Conservation (phyloP, 2,113 vertebrate genomes). For the Dolichotis patagonum region DNA sequence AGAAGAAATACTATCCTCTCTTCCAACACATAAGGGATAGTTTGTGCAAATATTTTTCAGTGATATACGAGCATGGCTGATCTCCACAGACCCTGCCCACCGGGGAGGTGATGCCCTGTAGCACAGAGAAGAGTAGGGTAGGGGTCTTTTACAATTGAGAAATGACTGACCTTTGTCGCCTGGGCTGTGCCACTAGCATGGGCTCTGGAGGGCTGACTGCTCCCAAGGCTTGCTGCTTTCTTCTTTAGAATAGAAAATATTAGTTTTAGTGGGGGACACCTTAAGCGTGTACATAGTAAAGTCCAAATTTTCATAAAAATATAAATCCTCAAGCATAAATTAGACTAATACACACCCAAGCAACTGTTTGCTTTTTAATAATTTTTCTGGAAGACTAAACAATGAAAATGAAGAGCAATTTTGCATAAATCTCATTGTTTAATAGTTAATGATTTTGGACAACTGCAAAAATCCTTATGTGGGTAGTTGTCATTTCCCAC, state of each 20-base stretch:
- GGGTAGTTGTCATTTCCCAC: not conserved
- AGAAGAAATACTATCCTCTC: too few species aligned
- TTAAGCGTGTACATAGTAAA: not conserved
- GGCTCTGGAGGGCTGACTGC: conserved; percentile 47
- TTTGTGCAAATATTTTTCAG: not conserved
- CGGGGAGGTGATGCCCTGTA: not conserved
- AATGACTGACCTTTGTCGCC: conserved; percentile 66
- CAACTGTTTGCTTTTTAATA: not conserved
- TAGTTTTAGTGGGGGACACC: not conserved
- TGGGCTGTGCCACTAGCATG: not conserved
- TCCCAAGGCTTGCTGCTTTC: conserved; percentile 49
- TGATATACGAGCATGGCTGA: not conserved
- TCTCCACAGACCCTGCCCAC: not conserved
- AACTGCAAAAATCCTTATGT: not conserved
- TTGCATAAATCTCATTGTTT: not conserved
- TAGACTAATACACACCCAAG: not conserved
- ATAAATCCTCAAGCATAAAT: conserved; percentile 24
- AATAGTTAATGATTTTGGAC: not conserved
- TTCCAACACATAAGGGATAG: not conserved
- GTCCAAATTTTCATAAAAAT: conserved; percentile 3
- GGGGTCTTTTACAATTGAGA: not conserved
- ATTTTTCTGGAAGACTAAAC: not conserved
- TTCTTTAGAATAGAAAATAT: conserved; percentile 75
- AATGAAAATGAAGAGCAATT: not conserved
- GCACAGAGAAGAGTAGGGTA: too few species aligned